Evolutionary conservation across 2,113 vertebrate genomes (phyloP).

Genomic region (Plotosus lineatus): DNA sequence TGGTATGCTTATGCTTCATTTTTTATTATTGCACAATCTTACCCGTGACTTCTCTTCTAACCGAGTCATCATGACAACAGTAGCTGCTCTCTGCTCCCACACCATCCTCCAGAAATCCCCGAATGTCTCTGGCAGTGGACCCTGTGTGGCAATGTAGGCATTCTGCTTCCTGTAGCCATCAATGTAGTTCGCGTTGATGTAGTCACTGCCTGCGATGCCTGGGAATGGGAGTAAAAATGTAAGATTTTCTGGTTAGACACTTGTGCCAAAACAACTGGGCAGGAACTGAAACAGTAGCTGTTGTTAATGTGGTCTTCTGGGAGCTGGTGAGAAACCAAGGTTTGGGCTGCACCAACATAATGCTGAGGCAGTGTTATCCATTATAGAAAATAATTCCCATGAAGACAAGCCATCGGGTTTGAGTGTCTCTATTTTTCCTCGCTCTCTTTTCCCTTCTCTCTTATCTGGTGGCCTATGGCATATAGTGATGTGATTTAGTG

Average conservation of each 20-base stretch:
- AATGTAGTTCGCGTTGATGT: constrained; percentile 98
- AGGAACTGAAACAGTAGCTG: constrained; percentile 20
- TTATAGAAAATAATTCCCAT: constrained; percentile 48
- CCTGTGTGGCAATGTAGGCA: constrained; percentile 96
- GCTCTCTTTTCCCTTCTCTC: constrained; percentile 9
- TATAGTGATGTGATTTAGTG: constrained; percentile 61
- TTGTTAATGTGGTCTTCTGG: constrained; percentile 15
- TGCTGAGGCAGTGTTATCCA: constrained; percentile 41
- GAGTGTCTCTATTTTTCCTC: background rate
- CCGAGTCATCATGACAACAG: constrained; percentile 97
- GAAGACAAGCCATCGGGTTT: constrained; percentile 34
- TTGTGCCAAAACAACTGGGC: constrained; percentile 4
- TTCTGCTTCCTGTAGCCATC: constrained; percentile 98
- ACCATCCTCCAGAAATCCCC: constrained; percentile 99
- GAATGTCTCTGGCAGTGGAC: constrained; percentile 92
- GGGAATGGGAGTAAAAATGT: constrained; percentile 4
- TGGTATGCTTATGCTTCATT: background rate
- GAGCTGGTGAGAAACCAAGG: constrained; percentile 21
- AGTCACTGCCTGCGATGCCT: constrained; percentile 96
- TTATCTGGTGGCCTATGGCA: constrained; percentile 7
- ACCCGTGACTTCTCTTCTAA: constrained; percentile 98
- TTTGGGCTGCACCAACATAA: constrained; percentile 19
- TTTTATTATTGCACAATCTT: constrained; percentile 43
- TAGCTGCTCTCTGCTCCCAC: constrained; percentile 96
- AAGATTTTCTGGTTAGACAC: background rate